Conservation (phyloP, 1,140 invertebrate genomes). For the Ips typographus region DNA sequence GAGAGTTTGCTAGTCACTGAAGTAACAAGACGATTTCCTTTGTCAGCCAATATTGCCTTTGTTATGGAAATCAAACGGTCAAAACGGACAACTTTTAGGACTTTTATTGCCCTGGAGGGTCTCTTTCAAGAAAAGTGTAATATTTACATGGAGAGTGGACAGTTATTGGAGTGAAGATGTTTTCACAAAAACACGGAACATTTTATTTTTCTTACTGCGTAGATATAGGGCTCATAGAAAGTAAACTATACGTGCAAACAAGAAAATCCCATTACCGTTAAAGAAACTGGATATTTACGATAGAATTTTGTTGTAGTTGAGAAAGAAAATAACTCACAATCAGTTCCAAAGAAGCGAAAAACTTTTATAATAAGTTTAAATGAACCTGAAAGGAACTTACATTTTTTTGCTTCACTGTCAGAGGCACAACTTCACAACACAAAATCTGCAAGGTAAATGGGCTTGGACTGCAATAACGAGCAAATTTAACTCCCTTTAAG, state of each 20-base stretch:
- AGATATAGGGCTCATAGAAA: too few species aligned
- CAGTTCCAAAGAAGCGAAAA: not conserved
- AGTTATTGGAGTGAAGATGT: not conserved
- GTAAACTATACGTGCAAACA: too few species aligned
- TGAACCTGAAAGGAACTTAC: not conserved
- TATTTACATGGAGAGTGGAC: conserved; percentile 13
- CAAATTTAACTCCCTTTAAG: not conserved
- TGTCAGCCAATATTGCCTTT: conserved; percentile 29
- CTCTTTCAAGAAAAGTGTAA: not conserved
- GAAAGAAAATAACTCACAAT: not conserved
- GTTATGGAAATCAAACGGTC: conserved; percentile 30
- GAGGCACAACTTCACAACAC: too few species aligned
- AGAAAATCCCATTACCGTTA: too few species aligned
- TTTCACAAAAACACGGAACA: not conserved
- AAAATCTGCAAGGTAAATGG: not conserved
- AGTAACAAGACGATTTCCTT: conserved; percentile 24
- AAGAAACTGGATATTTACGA: too few species aligned
- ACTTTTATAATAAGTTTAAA: conserved; percentile 2
- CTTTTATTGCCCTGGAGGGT: conserved; percentile 19
- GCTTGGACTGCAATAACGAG: not conserved
- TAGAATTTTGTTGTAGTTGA: too few species aligned
- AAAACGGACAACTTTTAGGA: conserved; percentile 27
- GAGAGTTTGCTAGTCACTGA: not conserved
- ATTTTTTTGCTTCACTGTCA: not conserved
- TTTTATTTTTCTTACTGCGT: too few species aligned